phyloP scores from a whole-genome alignment of 2,797 vertebrate genomes.

The Microctenopoma steveboyesi region DNA sequence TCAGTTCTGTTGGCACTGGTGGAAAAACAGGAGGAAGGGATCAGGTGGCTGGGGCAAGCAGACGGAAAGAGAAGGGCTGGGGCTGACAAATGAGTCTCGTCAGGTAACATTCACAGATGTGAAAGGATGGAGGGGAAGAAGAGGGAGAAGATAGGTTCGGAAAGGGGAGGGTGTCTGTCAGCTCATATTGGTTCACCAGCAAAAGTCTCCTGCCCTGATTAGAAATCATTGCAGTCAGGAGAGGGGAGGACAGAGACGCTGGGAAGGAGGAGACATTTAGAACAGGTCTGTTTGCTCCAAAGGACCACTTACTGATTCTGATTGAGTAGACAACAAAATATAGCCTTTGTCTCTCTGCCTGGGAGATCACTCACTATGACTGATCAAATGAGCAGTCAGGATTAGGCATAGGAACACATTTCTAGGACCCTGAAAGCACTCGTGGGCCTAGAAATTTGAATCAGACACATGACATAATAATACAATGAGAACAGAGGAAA shows the following conservation, averaged over 20 bases:
- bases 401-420: slow-evolving; percentile 16
- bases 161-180: slow-evolving; percentile 56
- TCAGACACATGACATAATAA: slow-evolving; percentile 55
- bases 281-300: slow-evolving; percentile 35
- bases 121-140: slow-evolving; percentile 51
- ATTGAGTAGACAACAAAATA: slow-evolving; percentile 55
- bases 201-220: slow-evolving; percentile 62
- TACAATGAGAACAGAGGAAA: slow-evolving; percentile 22
- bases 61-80: slow-evolving; percentile 42
- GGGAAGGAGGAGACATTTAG: slow-evolving; percentile 37
- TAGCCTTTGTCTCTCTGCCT: slow-evolving; percentile 20
- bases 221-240: slow-evolving; percentile 47
- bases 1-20: slow-evolving; percentile 50
- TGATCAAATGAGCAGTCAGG: slow-evolving; percentile 45
- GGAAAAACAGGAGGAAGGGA: slow-evolving; percentile 62
- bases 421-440: slow-evolving; percentile 18
- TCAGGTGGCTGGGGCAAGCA: slow-evolving; percentile 73
- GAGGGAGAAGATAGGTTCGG: slow-evolving; percentile 38
- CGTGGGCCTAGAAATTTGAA: slow-evolving; percentile 44
- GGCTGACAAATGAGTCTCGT: slow-evolving; percentile 80
- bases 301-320: slow-evolving; percentile 43
- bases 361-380: slow-evolving; percentile 26
- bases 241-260: slow-evolving; percentile 25
- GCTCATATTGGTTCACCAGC: slow-evolving; percentile 68
- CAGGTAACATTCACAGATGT: slow-evolving; percentile 76